Base-by-base conservation (phyloP, 2,797 vertebrate species). In the Acipenser ruthenus region DNA sequence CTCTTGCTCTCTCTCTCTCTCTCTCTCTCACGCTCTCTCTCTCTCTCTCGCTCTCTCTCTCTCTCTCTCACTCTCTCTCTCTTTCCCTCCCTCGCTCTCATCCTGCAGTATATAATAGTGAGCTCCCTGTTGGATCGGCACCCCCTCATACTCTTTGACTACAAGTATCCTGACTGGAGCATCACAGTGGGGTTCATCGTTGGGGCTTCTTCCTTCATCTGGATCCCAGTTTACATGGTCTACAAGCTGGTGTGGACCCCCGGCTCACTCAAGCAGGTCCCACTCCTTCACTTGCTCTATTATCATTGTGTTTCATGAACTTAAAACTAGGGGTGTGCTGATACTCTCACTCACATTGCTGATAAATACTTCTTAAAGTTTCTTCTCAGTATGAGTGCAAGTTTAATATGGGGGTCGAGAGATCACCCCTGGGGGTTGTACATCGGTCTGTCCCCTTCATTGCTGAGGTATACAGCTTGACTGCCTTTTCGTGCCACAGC, bases 221-320 rank as follows among this genome's bases (percentile, higher is more conserved):
- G 93, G 91, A 92, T 97, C 79, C 94, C 94, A 6, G 68, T 94
- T 69, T 97, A 95, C 81, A 95, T 94, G 91, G 91, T 93, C 52
- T 95, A 94, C 85, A 96, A 93, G 81, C 84, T 97, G 2, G 81
- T 93, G 72, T 95, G 94, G 93, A 96, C 94, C 0, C 94, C 94
- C 0, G 94, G 94, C 6, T 94, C 94, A 10, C 90, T 97, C 67
- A 95, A 97, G 76, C 91, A 95, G 91, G 94, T 94, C 66, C 71
- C 77, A 50, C 37, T 37, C 37, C 37, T 37, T 37, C 1, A 37
- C 37, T 37, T 23, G 37, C 37, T 37, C 5, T 37, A 37, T 37
- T 37, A 37, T 37, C 37, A 37, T 37, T 37, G 37, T 37, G 37
- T 37, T 37, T 37, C 37, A 37, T 37, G 4, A 37, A 37, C 4